Evolutionary conservation across 2,888 invertebrate species (phyloP).

Genomic region (Heliconius erato): DNA sequence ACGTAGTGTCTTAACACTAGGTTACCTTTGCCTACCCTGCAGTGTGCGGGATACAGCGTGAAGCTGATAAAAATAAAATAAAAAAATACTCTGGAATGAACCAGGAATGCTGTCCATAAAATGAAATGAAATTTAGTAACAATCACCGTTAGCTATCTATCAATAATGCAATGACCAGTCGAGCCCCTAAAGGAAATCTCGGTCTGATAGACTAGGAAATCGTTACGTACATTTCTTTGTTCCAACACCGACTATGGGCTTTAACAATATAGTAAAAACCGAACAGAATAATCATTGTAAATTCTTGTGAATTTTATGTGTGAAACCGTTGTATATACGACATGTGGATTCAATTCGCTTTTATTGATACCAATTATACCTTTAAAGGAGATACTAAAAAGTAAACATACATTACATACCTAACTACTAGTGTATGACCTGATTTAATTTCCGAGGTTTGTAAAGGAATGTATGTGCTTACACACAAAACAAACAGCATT

Average conservation of each 20-base stretch:
- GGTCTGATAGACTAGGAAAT: constrained; percentile 50
- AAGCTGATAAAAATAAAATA: too few species aligned
- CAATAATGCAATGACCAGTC: constrained; percentile 52
- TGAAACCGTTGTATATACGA: constrained; percentile 12
- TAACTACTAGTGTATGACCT: neutral
- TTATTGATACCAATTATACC: constrained; percentile 12
- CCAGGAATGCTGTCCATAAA: neutral
- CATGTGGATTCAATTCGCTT: constrained; percentile 13
- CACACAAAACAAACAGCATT: neutral
- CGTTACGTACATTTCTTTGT: constrained; percentile 48
- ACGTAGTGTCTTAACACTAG: too few species aligned
- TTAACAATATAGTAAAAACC: constrained; percentile 43
- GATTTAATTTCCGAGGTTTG: neutral
- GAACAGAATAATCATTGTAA: constrained; percentile 35
- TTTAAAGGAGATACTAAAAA: constrained; percentile 9
- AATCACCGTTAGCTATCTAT: constrained; percentile 50
- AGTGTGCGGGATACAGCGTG: too few species aligned
- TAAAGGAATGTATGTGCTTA: neutral
- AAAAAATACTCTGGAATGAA: constrained; percentile 1
- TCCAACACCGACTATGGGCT: constrained; percentile 37
- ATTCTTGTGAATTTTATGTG: constrained; percentile 35
- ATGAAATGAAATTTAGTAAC: constrained; percentile 43
- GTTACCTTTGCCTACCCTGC: too few species aligned
- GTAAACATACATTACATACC: neutral
- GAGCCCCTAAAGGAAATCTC: constrained; percentile 49